Percentiles rank a stretch among this genome's conserved stretches.
Evolutionary conservation across 2,888 invertebrate species (phyloP).

Genomic region (Didymodactylos carnosus): DNA sequence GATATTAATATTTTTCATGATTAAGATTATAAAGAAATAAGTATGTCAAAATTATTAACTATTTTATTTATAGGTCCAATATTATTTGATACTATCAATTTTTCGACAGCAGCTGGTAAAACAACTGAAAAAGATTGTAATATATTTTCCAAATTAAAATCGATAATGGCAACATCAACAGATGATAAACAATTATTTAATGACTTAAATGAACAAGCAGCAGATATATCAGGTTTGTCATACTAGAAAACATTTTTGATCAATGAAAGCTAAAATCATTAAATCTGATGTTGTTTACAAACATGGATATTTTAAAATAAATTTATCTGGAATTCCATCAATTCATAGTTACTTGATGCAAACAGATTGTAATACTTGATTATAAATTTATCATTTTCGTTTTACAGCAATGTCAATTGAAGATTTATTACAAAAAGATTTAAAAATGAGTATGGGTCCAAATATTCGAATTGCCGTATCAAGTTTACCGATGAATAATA

Average conservation of each 20-base stretch:
- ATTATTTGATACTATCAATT: conserved; percentile 58
- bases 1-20: too few relatives aligned
- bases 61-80: conserved; percentile 48
- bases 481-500: conserved; percentile 41
- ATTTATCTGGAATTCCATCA: too few relatives aligned
- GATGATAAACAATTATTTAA: background rate
- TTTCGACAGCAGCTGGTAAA: conserved; percentile 47
- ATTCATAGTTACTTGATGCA: too few relatives aligned
- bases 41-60: too few relatives aligned
- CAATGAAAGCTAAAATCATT: too few relatives aligned
- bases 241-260: too few relatives aligned
- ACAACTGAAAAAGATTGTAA: conserved; percentile 48
- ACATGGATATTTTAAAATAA: background rate
- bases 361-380: too few relatives aligned
- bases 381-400: too few relatives aligned
- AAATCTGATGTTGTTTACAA: background rate
- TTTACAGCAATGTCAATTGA: conserved; percentile 39
- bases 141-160: conserved; percentile 39
- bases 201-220: background rate
- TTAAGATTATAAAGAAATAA: too few relatives aligned
- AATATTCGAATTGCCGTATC: conserved; percentile 41
- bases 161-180: background rate
- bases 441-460: conserved; percentile 43
- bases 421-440: conserved; percentile 54
- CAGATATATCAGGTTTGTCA: background rate